phyloP scores from a whole-genome alignment of 2,888 invertebrate genomes.

The Chalcis sispes region DNA sequence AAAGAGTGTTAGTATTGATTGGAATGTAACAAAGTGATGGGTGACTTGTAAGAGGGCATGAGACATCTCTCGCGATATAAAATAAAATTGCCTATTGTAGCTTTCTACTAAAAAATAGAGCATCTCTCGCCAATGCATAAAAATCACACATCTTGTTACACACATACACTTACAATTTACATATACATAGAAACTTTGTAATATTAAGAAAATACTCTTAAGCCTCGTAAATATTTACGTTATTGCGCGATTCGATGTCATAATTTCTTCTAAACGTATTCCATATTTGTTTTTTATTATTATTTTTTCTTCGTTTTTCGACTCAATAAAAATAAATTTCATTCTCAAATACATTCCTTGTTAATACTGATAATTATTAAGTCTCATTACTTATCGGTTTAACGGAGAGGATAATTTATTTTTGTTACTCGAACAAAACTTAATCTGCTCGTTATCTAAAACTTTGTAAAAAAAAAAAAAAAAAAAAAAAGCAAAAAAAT shows the following conservation, averaged over 20 bases:
- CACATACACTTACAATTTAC: conserved; percentile 29
- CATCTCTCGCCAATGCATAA: conserved; percentile 27
- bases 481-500: background rate
- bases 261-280: background rate
- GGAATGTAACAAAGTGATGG: background rate
- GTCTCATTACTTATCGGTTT: conserved; percentile 3
- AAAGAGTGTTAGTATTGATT: conserved; percentile 5
- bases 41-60: conserved; percentile 12
- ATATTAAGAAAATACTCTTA: conserved; percentile 29
- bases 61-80: conserved; percentile 43
- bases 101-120: conserved; percentile 14
- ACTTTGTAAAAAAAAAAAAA: background rate
- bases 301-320: background rate
- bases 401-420: background rate
- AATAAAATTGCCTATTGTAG: conserved; percentile 42
- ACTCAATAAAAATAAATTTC: background rate
- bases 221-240: conserved; percentile 22
- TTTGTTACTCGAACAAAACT: background rate
- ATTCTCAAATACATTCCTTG: background rate
- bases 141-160: conserved; percentile 22
- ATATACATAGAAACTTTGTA: conserved; percentile 34
- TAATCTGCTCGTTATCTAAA: too few species aligned
- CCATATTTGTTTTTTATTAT: background rate
- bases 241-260: background rate
- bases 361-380: conserved; percentile 10